phyloP scores from a whole-genome alignment of 2,888 invertebrate genomes.

The Drosophila rellima region DNA sequence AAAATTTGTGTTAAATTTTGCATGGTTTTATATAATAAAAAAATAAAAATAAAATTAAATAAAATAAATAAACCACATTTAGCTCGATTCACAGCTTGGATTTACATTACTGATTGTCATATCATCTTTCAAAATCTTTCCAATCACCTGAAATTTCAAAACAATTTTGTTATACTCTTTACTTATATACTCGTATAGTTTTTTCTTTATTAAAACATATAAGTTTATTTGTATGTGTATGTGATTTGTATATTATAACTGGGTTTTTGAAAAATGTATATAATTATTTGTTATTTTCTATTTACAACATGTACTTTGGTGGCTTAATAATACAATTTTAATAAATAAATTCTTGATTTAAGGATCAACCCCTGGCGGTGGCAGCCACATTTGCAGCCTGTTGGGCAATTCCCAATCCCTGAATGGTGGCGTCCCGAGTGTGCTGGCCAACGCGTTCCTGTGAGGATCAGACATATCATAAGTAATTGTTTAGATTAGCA shows the following conservation, averaged over 20 bases:
- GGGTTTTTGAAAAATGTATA: neutral
- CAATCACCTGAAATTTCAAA: neutral
- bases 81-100: too few species aligned
- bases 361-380: conserved; percentile 60
- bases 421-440: conserved; percentile 76
- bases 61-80: too few species aligned
- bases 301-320: neutral
- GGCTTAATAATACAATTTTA: conserved; percentile 1
- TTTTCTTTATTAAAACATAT: neutral
- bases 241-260: neutral
- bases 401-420: conserved; percentile 69
- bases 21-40: too few species aligned
- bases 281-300: neutral
- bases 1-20: too few species aligned
- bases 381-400: conserved; percentile 78
- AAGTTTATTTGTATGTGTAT: neutral
- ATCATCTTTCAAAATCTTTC: neutral
- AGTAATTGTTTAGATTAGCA: neutral
- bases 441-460: conserved; percentile 76
- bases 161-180: neutral
- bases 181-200: neutral
- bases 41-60: too few species aligned
- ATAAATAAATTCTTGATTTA: neutral
- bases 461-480: neutral
- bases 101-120: too few species aligned